phyloP scores from a whole-genome alignment of 1,140 invertebrate genomes.

The Eurosta solidaginis region DNA sequence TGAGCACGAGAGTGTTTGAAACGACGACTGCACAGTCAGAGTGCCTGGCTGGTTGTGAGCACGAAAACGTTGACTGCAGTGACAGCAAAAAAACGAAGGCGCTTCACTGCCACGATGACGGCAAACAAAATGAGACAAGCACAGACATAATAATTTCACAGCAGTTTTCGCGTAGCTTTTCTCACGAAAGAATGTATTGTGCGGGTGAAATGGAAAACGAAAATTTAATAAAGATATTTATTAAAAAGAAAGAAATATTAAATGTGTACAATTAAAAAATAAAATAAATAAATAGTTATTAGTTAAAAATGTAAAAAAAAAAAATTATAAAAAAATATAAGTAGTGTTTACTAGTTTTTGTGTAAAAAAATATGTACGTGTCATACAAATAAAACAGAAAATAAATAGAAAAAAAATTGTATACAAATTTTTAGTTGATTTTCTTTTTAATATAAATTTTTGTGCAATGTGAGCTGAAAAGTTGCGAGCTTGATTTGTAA shows the following conservation, averaged over 20 bases:
- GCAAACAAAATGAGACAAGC: background rate
- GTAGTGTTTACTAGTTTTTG: background rate
- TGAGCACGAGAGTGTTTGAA: background rate
- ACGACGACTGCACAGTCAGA: background rate
- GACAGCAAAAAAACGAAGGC: background rate
- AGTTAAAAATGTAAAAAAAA: background rate
- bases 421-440: too few species aligned
- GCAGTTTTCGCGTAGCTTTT: slow-evolving; percentile 58
- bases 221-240: too few species aligned
- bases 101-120: background rate
- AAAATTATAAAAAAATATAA: background rate
- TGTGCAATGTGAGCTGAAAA: too few species aligned
- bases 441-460: too few species aligned
- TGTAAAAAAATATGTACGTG: background rate
- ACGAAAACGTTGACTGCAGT: background rate
- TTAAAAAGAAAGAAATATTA: too few species aligned
- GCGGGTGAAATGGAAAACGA: slow-evolving; percentile 34
- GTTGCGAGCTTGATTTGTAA: background rate
- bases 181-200: slow-evolving; percentile 57
- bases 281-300: background rate
- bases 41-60: background rate
- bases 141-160: slow-evolving; percentile 33
- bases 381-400: too few species aligned
- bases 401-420: background rate
- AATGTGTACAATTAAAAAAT: background rate